Percentiles rank a stretch among this genome's conserved stretches.
Conservation (phyloP, 2,888 invertebrate genomes). For the Teleiodes luculella region DNA sequence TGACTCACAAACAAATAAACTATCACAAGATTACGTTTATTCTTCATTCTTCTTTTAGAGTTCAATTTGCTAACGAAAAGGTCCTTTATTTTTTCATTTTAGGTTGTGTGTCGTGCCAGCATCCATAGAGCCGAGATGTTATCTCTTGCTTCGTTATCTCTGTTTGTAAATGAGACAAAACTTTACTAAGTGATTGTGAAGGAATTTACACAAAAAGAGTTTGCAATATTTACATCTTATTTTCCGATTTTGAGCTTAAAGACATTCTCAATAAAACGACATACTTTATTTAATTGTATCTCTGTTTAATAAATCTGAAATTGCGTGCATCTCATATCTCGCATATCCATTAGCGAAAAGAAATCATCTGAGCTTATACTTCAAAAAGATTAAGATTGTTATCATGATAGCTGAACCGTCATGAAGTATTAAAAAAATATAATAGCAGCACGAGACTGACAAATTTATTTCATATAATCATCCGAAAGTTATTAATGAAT, state of each 20-base stretch:
- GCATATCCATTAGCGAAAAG: background rate
- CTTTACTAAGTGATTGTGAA: background rate
- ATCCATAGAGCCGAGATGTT: constrained; percentile 22
- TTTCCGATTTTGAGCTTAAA: background rate
- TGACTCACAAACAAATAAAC: background rate
- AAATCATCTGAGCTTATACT: background rate
- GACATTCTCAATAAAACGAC: too few relatives aligned
- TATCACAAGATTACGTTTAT: background rate
- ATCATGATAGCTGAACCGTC: constrained; percentile 42
- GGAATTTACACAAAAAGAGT: background rate
- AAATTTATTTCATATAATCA: constrained; percentile 49
- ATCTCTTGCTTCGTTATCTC: constrained; percentile 47
- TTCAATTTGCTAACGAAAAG: constrained; percentile 5
- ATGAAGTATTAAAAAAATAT: constrained; percentile 41
- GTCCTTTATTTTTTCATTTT: background rate
- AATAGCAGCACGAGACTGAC: constrained; percentile 26
- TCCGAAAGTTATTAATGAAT: constrained; percentile 47
- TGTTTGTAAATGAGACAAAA: constrained; percentile 47
- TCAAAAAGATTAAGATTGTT: constrained; percentile 36
- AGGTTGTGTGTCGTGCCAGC: background rate
- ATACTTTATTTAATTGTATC: too few relatives aligned
- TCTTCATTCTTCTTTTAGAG: background rate
- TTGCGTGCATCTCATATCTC: too few relatives aligned
- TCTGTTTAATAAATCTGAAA: too few relatives aligned
- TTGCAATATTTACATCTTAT: background rate